Base-by-base conservation (phyloP, 2,888 invertebrate species). In the Pandemis cinnamomeana region DNA sequence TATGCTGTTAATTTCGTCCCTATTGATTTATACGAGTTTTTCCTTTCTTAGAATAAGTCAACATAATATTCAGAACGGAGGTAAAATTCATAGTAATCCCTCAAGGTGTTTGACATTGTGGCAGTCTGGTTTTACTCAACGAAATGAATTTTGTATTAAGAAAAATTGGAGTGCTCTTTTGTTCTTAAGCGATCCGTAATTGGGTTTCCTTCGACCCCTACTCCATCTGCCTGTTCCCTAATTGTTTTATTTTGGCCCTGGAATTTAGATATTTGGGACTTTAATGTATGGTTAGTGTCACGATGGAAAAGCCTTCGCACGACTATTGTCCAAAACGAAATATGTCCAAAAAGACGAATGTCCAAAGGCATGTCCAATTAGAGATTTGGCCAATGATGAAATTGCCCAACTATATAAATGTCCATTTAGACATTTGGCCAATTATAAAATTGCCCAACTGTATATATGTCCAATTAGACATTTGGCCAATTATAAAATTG, bases 141-240 rank as follows among this genome's bases (percentile, higher is more conserved):
- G 36, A 13, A 71, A 72, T 68, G 27, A 55, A 64, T 64, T 71
- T 71, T 71, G 55, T 71, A 71, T 64, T n/a, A 71, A 71, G 67
- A 72, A 63, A 69, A 68, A 72, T 58, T 64, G 63, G 63, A 69
- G 68, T 55, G 55, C 58, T 36, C 41, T 20, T 46, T 64, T 51
- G 67, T 58, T 58, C 27, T 67, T 44, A 48, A 67, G 61, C 53
- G 36, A 44, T 4, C 41, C 15, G 20, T 72, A 67, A 72, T 67
- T 67, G 42, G n/a, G 55, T 72, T 72, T 42, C 8, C 20, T 42
- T 27, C 67, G 13, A 42, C 5, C 67, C 20, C 60, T 42, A 10
- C 70, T 55, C 71, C 51, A 44, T 8, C 51, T 36, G 67, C 53
- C 66, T 20, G 41, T 71, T 55, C n/a, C 41, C 46, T 67, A 67